Conservation (phyloP, 2,113 vertebrate species). For the Ailuropoda melanoleuca region DNA sequence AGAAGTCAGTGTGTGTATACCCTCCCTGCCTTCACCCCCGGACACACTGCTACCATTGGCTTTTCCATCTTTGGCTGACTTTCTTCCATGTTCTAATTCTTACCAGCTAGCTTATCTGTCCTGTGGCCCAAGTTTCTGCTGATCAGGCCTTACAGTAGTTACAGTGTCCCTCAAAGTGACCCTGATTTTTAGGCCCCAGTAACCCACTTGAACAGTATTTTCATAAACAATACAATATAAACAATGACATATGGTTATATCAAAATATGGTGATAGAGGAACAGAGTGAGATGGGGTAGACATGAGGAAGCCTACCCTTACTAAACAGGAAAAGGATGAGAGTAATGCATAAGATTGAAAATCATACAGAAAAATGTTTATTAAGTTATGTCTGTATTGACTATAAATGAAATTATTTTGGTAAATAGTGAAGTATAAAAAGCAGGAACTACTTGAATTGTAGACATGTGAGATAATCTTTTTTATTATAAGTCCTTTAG, state of each 20-base stretch:
- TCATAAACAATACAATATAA: background rate
- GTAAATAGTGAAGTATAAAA: background rate
- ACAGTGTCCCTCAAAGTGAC: background rate
- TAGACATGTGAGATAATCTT: background rate
- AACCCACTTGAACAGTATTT: background rate
- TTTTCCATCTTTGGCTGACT: background rate
- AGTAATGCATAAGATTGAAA: background rate
- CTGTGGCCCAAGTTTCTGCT: background rate
- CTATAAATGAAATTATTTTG: background rate
- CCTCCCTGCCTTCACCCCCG: fast-evolving
- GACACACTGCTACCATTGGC: background rate
- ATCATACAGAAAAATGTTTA: background rate
- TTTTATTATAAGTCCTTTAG: background rate
- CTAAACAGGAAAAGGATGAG: background rate
- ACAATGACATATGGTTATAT: background rate
- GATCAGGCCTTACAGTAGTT: background rate
- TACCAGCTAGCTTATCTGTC: too few species aligned
- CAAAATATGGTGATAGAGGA: background rate
- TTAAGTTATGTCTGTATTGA: background rate
- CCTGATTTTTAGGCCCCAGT: background rate
- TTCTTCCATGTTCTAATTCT: background rate
- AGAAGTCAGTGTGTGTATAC: background rate
- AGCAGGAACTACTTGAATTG: background rate
- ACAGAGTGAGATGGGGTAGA: background rate
- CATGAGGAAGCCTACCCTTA: background rate